phyloP scores from a whole-genome alignment of 2,888 invertebrate species.

The Ommatoiulus sabulosus region DNA sequence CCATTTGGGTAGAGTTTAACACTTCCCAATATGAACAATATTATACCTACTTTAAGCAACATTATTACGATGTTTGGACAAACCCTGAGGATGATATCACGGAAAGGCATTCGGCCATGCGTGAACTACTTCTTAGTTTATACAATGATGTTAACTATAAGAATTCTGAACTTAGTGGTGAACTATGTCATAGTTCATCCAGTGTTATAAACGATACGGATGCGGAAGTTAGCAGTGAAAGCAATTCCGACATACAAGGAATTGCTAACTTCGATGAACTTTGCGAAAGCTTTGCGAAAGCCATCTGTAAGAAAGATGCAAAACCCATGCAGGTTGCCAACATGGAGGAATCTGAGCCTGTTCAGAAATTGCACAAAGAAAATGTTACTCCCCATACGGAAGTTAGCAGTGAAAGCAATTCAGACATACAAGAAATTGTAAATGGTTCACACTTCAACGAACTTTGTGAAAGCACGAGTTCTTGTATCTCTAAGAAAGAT shows the following conservation, averaged over 20 bases:
- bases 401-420: background rate
- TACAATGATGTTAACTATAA: background rate
- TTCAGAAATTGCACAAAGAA: background rate
- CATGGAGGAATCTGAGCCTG: background rate
- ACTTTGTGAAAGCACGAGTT: no score
- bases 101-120: background rate
- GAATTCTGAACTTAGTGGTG: no score
- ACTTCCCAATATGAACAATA: background rate
- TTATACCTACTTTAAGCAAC: background rate
- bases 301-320: no score
- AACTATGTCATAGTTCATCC: no score
- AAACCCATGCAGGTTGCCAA: background rate
- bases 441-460: no score
- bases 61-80: conserved; percentile 11
- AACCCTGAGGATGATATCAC: background rate
- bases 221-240: background rate
- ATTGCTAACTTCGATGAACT: no score
- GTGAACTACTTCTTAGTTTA: background rate
- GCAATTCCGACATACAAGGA: background rate
- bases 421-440: background rate
- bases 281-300: no score
- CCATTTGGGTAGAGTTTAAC: background rate
- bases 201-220: no score
- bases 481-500: no score
- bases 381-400: background rate